Evolutionary conservation across 1,140 invertebrate genomes (phyloP), one percentile per base, ranked within the genome.

Genomic region (Laodelphax striatellus): DNA sequence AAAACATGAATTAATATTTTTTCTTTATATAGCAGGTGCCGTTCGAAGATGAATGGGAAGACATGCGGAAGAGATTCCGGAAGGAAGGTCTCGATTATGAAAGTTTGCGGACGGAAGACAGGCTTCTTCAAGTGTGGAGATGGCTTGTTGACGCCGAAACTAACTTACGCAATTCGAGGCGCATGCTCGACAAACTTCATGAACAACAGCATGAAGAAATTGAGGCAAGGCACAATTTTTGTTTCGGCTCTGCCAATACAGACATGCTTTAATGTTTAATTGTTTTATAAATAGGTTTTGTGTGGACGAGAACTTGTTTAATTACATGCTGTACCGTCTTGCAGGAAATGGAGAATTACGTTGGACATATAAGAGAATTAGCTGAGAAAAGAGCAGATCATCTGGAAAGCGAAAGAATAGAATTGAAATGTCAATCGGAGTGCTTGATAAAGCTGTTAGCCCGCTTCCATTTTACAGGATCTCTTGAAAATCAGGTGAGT

Each of bases 61-160:
- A 72, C 57, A 65, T 72, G 64, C 63, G 67, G 21, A 60, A 63
- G 44, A 63, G 70, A 19, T 72, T 72, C 66, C 63, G 65, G 57
- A 70, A 70, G 60, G 70, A 71, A 63, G 70, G 70, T 6, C 59
- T 71, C 52, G 68, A 71, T 62, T 71, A 63, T 57, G 65, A 67
- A 17, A 63, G 46, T 43, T 55, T 71, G 11, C 60, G 64, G 50
- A 6, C 62, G 19, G 70, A 71, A 53, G 69, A 72, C 52, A 57
- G 68, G 56, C 43, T 71, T 19, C 61, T 74, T 44, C 69, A 73
- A 64, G 68, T 73, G 11, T 74, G 71, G 71, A 61, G 72, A 54
- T 74, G 72, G 72, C 59, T 74, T 19, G 70, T 70, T 17, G 72
- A 74, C 65, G 71, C 72, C 10, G 72, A 74, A 62, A 71, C 66